These are phyloP conservation scores for Rafetus swinhoei DNA, from an alignment of 2,113 vertebrate genomes.

Conservation along the genomic window DNA sequence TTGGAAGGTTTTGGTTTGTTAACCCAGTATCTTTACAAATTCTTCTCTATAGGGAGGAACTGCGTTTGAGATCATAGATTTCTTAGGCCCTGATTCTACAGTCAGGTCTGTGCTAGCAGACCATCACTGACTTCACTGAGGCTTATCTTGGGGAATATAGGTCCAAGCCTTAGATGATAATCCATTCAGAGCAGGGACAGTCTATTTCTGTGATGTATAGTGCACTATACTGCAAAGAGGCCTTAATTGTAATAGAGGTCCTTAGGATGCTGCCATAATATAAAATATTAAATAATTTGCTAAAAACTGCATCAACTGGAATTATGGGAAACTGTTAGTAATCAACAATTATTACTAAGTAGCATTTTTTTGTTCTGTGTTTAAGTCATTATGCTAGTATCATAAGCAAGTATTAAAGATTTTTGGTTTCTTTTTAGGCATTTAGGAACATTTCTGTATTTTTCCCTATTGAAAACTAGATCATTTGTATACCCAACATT, in stretches of 20 bases:
- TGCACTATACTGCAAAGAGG: background rate
- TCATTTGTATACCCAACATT: background rate
- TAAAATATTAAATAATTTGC: background rate
- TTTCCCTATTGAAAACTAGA: background rate
- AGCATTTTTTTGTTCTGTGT: background rate
- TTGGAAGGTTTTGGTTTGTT: background rate
- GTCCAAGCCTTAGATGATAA: background rate
- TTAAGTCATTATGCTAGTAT: background rate
- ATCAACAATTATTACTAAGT: background rate
- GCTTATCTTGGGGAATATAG: background rate
- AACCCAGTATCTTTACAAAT: background rate
- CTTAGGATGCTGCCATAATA: background rate
- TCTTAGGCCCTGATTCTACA: background rate
- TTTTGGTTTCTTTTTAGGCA: background rate
- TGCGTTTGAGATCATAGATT: background rate
- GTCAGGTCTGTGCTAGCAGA: background rate
- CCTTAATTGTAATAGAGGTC: background rate
- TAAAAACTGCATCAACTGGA: background rate
- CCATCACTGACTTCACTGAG: accelerated
- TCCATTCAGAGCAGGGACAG: accelerated
- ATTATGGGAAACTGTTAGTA: background rate
- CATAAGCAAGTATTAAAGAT: background rate
- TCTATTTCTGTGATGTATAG: background rate
- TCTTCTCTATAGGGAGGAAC: background rate
- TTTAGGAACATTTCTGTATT: accelerated